Base-by-base conservation (phyloP, 2,113 vertebrate genomes). In the Sapajus apella region DNA sequence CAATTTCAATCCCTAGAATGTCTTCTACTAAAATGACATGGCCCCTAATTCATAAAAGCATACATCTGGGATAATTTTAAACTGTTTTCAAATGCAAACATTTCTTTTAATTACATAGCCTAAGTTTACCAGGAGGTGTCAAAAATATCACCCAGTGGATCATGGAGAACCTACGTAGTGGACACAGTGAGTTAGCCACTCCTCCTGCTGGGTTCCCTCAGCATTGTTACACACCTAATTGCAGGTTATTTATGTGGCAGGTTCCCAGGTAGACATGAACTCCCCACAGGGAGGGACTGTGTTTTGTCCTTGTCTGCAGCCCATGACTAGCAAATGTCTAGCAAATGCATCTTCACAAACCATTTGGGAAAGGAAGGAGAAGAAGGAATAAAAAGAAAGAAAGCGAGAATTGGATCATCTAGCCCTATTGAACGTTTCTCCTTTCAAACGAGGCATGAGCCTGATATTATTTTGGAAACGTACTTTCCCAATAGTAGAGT, bases 381-480 rank as follows among this genome's bases (percentile, higher is more conserved):
- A 43, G 45, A 83, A 82, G 27, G 37, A 70, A 23, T 79, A 68
- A 79, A 91, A 82, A 70, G 52, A 68, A 79, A 77, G 13, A 77
- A 72, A 27, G 6, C 68, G 20, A 72, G 70, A 90, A 90, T 30
- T 90, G 45, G 35, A 87, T 61, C 61, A 76, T 50, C 4, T 27
- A 66, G n/a, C 64, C 10, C 50, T 55, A 30, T 5, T 6, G 66
- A 91, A 91, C 2, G 21, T 73, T 20, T 80, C 47, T 50, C 35
- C 40, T 93, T 76, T 85, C 37, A 77, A 84, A 66, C 13, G 66
- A 87, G 64, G 20, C 35, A 68, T 12, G 27, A 58, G 35, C 40
- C 68, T 72, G 27, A 35, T 16, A 55, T 58, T 88, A 58, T 82
- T 81, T 92, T 95, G 58, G 37, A 95, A 94, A 95, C 76, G 45